Conservation (phyloP, 2,113 vertebrate species). For the Passer domesticus region DNA sequence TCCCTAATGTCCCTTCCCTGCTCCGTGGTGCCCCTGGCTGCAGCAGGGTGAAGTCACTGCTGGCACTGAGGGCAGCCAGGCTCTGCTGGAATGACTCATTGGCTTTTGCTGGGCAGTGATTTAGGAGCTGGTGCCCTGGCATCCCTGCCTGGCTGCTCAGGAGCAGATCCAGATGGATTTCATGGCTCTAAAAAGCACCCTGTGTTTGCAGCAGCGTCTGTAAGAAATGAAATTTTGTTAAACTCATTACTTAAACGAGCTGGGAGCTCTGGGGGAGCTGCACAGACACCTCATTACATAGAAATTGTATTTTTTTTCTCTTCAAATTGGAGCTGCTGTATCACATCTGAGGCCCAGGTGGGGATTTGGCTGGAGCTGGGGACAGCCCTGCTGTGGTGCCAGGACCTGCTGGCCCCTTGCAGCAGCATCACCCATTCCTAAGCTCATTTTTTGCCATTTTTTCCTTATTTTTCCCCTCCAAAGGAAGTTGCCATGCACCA, state of each 20-base stretch:
- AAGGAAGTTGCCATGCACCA: rapidly evolving
- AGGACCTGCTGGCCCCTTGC: rapidly evolving
- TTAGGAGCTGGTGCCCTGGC: background rate
- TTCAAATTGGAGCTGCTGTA: background rate
- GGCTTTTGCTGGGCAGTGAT: background rate
- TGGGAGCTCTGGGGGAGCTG: background rate
- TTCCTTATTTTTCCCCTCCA: background rate
- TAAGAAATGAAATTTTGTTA: background rate
- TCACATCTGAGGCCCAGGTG: background rate
- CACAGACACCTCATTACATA: background rate
- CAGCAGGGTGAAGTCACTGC: rapidly evolving
- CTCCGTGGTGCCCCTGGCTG: background rate
- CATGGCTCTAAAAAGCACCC: background rate
- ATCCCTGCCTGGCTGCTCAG: background rate
- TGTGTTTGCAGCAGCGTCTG: background rate
- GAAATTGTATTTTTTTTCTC: background rate
- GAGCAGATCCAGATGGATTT: background rate
- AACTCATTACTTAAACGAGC: background rate
- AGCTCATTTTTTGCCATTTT: background rate
- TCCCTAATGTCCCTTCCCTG: background rate
- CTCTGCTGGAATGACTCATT: background rate
- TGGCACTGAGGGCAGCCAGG: rapidly evolving
- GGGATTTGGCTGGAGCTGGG: background rate
- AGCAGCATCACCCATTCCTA: background rate
- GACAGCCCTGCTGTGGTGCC: background rate